Conservation (phyloP, 2,797 vertebrate genomes). For the Oreochromis grahami region DNA sequence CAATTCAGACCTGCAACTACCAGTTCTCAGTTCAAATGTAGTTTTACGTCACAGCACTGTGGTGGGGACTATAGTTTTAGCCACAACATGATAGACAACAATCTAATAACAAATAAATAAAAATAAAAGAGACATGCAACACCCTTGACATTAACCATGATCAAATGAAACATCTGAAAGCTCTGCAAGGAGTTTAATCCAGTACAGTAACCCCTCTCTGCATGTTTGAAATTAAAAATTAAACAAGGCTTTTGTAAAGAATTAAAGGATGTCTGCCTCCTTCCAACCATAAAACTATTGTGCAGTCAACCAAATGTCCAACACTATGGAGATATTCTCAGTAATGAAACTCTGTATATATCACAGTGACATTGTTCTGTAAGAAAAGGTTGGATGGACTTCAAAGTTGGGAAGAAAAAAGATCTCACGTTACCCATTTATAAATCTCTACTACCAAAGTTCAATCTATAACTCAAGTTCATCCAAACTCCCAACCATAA, state of each 20-base stretch:
- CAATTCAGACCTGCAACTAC: neutral
- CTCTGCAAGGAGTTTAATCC: neutral
- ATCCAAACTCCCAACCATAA: neutral
- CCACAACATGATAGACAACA: neutral
- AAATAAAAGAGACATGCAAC: neutral
- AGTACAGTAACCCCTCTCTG: neutral
- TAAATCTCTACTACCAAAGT: neutral
- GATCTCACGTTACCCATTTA: neutral
- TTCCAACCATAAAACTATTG: neutral
- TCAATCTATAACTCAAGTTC: neutral
- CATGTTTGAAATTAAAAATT: neutral
- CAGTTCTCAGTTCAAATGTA: neutral
- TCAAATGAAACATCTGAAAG: neutral
- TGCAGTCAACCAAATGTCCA: neutral
- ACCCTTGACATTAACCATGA: neutral
- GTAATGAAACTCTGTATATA: neutral
- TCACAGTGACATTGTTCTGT: neutral
- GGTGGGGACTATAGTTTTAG: neutral
- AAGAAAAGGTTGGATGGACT: neutral
- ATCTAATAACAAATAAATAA: neutral
- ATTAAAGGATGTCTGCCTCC: neutral
- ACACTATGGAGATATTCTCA: neutral
- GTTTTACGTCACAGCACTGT: neutral
- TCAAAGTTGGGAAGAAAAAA: neutral
- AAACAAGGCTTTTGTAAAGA: neutral